These are phyloP conservation scores for Hybognathus amarus DNA, from an alignment of 2,797 vertebrate species.

Conservation along the genomic window DNA sequence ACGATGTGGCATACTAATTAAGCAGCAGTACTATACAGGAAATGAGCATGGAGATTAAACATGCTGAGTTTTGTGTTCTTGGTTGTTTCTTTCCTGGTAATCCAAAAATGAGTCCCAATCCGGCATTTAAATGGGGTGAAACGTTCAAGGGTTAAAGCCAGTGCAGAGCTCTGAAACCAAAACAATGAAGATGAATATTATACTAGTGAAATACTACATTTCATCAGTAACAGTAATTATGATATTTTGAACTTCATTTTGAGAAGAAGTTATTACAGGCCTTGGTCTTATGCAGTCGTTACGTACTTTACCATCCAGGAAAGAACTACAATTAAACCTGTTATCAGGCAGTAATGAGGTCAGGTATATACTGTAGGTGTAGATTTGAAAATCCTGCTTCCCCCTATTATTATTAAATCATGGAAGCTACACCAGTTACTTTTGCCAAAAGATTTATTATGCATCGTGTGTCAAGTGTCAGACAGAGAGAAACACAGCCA, in stretches of 20 bases:
- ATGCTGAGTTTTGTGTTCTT: conserved; percentile 51
- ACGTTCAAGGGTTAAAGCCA: conserved; percentile 48
- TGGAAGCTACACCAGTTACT: too few species aligned
- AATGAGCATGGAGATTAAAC: conserved; percentile 57
- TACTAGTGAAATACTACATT: neutral
- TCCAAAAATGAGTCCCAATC: conserved; percentile 59
- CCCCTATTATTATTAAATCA: too few species aligned
- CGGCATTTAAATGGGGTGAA: conserved; percentile 51
- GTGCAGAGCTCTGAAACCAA: conserved; percentile 42
- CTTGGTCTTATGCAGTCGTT: neutral
- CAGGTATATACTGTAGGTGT: neutral
- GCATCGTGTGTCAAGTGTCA: too few species aligned
- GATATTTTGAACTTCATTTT: neutral
- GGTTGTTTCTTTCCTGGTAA: conserved; percentile 59
- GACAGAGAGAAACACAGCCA: too few species aligned
- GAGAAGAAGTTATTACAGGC: neutral
- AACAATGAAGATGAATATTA: conserved; percentile 2
- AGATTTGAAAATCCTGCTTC: too few species aligned
- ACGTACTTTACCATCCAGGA: neutral
- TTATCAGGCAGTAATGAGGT: neutral
- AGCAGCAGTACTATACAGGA: conserved; percentile 52
- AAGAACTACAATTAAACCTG: conserved; percentile 6
- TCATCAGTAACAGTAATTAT: neutral
- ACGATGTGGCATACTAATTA: conserved; percentile 58
- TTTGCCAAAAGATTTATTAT: too few species aligned